A percentile compares a stretch with the other conserved stretches of the same genome.
phyloP scores from a whole-genome alignment of 2,797 vertebrate species.

The Neosilurus hyrtlii region DNA sequence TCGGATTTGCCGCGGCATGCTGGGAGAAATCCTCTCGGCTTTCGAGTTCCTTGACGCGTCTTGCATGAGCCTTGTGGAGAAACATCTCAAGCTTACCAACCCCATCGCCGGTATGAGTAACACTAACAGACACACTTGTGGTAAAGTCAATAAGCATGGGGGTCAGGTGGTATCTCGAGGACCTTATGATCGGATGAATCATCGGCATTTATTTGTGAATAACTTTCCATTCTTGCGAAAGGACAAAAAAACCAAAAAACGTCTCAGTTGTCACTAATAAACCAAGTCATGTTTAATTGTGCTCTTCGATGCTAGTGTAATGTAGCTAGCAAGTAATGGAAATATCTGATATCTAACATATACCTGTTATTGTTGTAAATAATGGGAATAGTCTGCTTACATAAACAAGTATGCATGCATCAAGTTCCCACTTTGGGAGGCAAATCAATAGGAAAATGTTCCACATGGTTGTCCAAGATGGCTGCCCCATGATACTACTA shows the following conservation, averaged over 20 bases:
- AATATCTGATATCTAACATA: background rate
- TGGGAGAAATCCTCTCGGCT: constrained; percentile 94
- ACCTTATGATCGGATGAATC: background rate
- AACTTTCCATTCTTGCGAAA: too few species aligned
- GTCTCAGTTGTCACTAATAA: too few species aligned
- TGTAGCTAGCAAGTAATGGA: background rate
- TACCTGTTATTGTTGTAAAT: too few species aligned
- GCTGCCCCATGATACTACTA: background rate
- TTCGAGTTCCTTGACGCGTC: constrained; percentile 91
- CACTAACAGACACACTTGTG: background rate
- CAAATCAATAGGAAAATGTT: background rate
- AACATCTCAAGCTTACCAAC: constrained; percentile 78
- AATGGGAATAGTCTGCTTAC: too few species aligned
- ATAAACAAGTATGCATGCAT: too few species aligned
- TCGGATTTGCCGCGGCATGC: constrained; percentile 79
- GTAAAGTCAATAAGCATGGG: too few species aligned
- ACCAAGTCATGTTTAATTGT: background rate
- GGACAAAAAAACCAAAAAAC: too few species aligned
- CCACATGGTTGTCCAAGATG: background rate
- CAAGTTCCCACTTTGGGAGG: background rate
- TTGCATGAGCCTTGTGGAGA: constrained; percentile 85
- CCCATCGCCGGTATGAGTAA: constrained; percentile 80
- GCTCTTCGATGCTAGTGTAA: too few species aligned
- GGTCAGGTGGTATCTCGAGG: background rate
- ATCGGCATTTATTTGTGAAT: too few species aligned